phyloP scores from a whole-genome alignment of 2,888 invertebrate species.

The Drosophila buzzatii region DNA sequence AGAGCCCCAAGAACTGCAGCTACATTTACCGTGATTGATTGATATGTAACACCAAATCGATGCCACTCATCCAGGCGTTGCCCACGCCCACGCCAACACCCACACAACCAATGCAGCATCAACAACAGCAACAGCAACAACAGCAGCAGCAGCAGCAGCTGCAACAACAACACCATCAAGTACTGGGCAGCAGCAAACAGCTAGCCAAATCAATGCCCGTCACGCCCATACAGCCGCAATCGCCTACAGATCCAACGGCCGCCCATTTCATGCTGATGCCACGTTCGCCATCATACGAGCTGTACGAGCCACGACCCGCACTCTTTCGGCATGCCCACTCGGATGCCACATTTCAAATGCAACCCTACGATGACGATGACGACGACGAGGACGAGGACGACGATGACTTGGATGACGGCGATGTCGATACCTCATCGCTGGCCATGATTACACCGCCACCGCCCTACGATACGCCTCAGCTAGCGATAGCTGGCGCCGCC shows the following conservation, averaged over 20 bases:
- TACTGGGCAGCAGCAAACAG: slow-evolving; percentile 42
- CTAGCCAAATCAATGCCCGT: slow-evolving; percentile 77
- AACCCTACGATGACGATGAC: slow-evolving; percentile 25
- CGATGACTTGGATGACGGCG: slow-evolving; percentile 37
- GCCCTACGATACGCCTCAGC: slow-evolving; percentile 79
- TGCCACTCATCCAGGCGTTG: slow-evolving; percentile 84
- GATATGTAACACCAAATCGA: slow-evolving; percentile 85
- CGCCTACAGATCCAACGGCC: slow-evolving; percentile 65
- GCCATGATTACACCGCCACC: slow-evolving; percentile 84
- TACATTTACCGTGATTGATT: slow-evolving; percentile 86
- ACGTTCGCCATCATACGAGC: slow-evolving; percentile 64
- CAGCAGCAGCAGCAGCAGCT: slow-evolving; percentile 33
- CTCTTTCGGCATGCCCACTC: slow-evolving; percentile 51
- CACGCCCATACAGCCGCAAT: slow-evolving; percentile 77
- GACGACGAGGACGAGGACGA: slow-evolving; percentile 43
- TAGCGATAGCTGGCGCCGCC: slow-evolving; percentile 14
- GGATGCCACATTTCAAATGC: slow-evolving; percentile 46
- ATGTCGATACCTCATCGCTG: slow-evolving; percentile 77
- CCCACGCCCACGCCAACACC: slow-evolving; percentile 52
- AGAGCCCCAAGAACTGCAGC: slow-evolving; percentile 86
- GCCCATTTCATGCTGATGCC: slow-evolving; percentile 42
- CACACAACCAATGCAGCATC: slow-evolving; percentile 31
- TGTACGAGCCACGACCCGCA: slow-evolving; percentile 57
- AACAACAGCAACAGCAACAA: slow-evolving; percentile 11
- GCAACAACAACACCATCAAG: slow-evolving; percentile 39